phyloP scores from a whole-genome alignment of 2,888 invertebrate genomes.

The Smittia aterrima region DNA sequence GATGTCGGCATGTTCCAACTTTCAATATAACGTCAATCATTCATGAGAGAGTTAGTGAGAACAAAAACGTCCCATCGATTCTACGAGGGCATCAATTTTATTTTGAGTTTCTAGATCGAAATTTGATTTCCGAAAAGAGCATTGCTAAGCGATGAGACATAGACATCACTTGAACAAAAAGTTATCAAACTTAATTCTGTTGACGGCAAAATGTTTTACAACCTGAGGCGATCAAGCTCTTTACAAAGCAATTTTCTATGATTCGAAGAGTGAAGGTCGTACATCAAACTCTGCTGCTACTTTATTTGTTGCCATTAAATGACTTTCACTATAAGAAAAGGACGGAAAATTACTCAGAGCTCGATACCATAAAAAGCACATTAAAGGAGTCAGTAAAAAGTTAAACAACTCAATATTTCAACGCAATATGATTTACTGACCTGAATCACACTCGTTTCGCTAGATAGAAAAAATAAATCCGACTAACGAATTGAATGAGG shows the following conservation, averaged over 20 bases:
- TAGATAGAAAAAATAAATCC: background rate
- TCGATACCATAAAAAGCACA: slow-evolving; percentile 12
- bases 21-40: slow-evolving; percentile 9
- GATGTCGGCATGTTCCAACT: background rate
- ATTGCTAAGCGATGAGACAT: background rate
- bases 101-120: background rate
- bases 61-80: background rate
- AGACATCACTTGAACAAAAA: background rate
- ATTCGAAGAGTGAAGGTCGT: background rate
- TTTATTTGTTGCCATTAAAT: slow-evolving; percentile 8
- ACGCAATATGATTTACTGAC: slow-evolving; percentile 34
- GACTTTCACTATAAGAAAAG: slow-evolving; percentile 3
- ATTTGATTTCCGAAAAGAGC: background rate
- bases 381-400: slow-evolving; percentile 35
- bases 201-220: background rate
- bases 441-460: background rate
- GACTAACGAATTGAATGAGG: background rate
- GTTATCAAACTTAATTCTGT: background rate
- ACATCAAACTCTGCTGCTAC: background rate
- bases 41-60: background rate
- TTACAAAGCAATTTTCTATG: background rate
- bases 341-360: background rate
- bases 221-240: too few species aligned
- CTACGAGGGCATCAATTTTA: background rate
- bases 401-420: slow-evolving; percentile 40